A percentile compares a stretch with the other conserved stretches of the same genome.
These are phyloP conservation scores for Cheumatopsyche charites DNA, from an alignment of 1,140 invertebrate species.

Conservation along the genomic window DNA sequence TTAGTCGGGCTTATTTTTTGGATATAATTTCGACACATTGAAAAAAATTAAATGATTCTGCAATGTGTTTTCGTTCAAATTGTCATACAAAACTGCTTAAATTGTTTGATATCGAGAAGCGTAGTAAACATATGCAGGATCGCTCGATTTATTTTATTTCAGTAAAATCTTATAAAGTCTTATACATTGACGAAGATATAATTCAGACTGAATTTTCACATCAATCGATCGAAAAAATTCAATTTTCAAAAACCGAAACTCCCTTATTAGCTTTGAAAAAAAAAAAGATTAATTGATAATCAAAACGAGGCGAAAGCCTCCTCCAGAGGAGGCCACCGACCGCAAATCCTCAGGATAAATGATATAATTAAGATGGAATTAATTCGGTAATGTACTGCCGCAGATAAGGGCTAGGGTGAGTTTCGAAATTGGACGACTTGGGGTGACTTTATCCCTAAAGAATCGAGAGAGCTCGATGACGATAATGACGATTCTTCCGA, in stretches of 20 bases:
- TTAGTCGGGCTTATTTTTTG: too few species aligned
- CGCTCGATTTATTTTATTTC: too few species aligned
- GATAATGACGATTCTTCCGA: background rate
- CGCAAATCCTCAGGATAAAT: slow-evolving; percentile 25
- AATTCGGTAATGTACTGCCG: slow-evolving; percentile 25
- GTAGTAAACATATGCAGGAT: too few species aligned
- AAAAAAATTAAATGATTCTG: too few species aligned
- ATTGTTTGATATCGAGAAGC: too few species aligned
- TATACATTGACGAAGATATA: too few species aligned
- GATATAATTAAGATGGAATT: slow-evolving; percentile 25
- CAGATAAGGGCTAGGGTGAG: slow-evolving; percentile 4
- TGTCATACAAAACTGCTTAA: too few species aligned
- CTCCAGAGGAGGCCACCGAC: background rate
- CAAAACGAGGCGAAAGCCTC: slow-evolving; percentile 3
- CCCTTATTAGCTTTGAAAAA: background rate
- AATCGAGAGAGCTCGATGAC: background rate
- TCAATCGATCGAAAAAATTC: background rate
- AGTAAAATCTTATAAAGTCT: too few species aligned
- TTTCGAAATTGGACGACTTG: background rate
- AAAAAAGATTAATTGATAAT: slow-evolving; percentile 26
- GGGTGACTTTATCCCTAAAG: slow-evolving; percentile 4
- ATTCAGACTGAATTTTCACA: too few species aligned
- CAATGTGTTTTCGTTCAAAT: too few species aligned
- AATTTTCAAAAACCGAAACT: background rate
- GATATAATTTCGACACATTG: too few species aligned